A percentile compares a stretch with the other conserved stretches of the same genome.
Evolutionary conservation across 2,113 vertebrate species (phyloP).

Genomic region (Morone saxatilis): DNA sequence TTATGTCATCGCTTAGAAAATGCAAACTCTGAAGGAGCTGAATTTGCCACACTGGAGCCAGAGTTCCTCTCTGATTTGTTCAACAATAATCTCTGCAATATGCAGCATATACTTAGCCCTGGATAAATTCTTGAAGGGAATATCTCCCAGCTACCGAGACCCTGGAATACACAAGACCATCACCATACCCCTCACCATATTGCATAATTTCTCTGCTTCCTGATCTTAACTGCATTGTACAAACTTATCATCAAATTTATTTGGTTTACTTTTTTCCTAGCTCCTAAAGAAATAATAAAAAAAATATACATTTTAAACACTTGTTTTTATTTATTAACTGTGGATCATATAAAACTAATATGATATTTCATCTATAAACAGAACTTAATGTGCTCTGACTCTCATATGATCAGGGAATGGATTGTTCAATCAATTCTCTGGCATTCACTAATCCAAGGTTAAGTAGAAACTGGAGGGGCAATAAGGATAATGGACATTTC

Average conservation of each 20-base stretch:
- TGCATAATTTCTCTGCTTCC: conserved; percentile 60
- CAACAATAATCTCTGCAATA: conserved; percentile 32
- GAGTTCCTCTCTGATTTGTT: conserved; percentile 37
- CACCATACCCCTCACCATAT: conserved; percentile 47
- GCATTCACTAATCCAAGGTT: not conserved
- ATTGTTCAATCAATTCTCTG: not conserved
- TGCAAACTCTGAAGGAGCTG: conserved; percentile 62
- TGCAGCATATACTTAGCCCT: not conserved
- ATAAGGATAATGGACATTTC: not conserved
- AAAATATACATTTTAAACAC: conserved; percentile 82
- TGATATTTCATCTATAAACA: not conserved
- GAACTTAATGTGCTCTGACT: not conserved
- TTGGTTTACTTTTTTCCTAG: conserved; percentile 83
- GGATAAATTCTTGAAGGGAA: conserved; percentile 26
- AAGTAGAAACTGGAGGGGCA: not conserved
- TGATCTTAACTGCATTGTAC: conserved; percentile 70
- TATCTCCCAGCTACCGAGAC: conserved; percentile 31
- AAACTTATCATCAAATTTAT: conserved; percentile 75
- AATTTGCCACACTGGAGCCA: conserved; percentile 54
- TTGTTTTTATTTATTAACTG: conserved; percentile 12
- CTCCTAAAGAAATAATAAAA: conserved; percentile 81
- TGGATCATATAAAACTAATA: not conserved
- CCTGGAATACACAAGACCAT: conserved; percentile 57
- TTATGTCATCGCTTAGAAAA: conserved; percentile 61
- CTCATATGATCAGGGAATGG: not conserved